A percentile compares a stretch with the other conserved stretches of the same genome.
phyloP scores from a whole-genome alignment of 2,888 invertebrate species.

The Hirudinaria manillensis region DNA sequence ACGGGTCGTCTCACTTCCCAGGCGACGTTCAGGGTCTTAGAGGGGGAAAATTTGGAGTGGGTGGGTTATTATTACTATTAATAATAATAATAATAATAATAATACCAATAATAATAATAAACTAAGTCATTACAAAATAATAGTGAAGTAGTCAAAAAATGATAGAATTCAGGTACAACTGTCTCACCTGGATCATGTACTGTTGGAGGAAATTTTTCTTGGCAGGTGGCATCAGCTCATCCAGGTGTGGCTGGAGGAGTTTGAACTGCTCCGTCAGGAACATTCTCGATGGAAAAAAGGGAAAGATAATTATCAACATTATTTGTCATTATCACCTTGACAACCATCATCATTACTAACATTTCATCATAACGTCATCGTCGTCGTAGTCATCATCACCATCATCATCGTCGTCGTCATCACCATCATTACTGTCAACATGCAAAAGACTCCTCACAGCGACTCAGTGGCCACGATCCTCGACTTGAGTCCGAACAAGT shows the following conservation, averaged over 20 bases:
- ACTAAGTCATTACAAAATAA: neutral
- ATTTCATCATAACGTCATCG: neutral
- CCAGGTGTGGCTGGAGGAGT: conserved; percentile 74
- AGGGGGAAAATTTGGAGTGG: neutral
- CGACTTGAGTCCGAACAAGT: conserved; percentile 74
- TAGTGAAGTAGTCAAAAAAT: too few species aligned
- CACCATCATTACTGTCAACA: too few species aligned
- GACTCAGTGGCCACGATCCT: conserved; percentile 88
- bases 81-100: neutral
- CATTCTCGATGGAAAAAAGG: conserved; percentile 56
- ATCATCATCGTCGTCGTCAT: too few species aligned
- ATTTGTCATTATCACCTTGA: neutral
- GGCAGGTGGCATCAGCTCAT: conserved; percentile 67
- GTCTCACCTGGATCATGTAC: conserved; percentile 55
- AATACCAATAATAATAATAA: too few species aligned
- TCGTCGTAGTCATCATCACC: neutral
- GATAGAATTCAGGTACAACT: too few species aligned
- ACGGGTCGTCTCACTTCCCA: conserved; percentile 74
- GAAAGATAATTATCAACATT: neutral
- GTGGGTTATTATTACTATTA: neutral
- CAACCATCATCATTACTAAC: neutral
- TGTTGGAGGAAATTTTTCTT: conserved; percentile 59
- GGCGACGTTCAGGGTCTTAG: conserved; percentile 67
- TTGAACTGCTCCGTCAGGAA: conserved; percentile 83
- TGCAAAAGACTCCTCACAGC: conserved; percentile 55